phyloP scores from a whole-genome alignment of 2,113 vertebrate species.

The Psittacus erithacus region DNA sequence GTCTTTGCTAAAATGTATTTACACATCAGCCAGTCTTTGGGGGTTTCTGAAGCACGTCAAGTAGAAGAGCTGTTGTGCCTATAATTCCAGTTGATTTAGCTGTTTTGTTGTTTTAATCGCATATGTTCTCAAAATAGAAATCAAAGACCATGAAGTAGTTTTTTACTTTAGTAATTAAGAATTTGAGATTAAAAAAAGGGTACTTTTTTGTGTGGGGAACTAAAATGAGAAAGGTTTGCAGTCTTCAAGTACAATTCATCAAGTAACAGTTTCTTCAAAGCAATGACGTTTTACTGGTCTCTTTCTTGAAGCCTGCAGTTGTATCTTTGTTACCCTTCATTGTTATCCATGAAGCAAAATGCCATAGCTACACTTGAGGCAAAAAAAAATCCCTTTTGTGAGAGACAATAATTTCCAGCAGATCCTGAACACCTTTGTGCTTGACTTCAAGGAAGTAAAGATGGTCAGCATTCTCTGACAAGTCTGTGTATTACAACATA shows the following conservation, averaged over 20 bases:
- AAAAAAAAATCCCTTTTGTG: neutral
- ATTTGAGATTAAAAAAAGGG: neutral
- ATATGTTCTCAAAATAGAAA: neutral
- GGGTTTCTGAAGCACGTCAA: neutral
- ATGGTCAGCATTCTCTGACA: neutral
- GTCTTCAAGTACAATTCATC: neutral
- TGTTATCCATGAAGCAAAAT: conserved; percentile 15
- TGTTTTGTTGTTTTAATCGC: neutral
- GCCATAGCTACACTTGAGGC: neutral
- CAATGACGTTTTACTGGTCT: neutral
- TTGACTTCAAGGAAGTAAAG: neutral
- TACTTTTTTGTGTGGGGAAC: neutral
- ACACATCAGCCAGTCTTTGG: neutral
- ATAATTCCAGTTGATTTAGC: neutral
- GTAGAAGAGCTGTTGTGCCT: neutral
- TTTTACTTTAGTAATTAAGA: neutral
- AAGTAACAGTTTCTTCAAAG: conserved; percentile 12
- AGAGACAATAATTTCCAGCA: neutral
- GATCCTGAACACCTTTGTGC: neutral
- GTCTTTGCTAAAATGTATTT: conserved; percentile 16
- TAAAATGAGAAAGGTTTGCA: neutral
- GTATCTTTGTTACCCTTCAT: conserved; percentile 15
- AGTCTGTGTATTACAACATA: neutral
- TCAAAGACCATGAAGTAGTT: neutral
- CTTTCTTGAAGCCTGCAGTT: neutral